Conservation (phyloP, 64 coral and sea anemone genomes). For the Montipora capricornis region DNA sequence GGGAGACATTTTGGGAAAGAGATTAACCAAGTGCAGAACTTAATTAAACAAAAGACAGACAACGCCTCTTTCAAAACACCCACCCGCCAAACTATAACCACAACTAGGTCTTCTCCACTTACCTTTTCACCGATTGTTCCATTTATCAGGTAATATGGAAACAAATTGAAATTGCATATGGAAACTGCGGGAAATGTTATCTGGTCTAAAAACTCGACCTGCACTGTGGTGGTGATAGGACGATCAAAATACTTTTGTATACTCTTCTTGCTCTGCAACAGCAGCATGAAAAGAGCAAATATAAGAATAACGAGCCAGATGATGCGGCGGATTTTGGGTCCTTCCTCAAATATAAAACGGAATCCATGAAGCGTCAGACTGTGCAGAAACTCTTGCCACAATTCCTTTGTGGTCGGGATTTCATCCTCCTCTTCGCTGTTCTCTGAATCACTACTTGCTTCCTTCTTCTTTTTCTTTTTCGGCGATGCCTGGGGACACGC, state of each 20-base stretch:
- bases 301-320: constrained; percentile 91
- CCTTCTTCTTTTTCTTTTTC: constrained; percentile 45
- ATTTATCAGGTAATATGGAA: constrained; percentile 97
- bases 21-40: too few species aligned
- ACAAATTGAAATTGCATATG: constrained; percentile 98
- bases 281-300: constrained; percentile 83
- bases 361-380: constrained; percentile 97
- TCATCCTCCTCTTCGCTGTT: constrained; percentile 56
- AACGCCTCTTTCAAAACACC: too few species aligned
- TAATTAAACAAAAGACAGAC: too few species aligned
- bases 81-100: neutral
- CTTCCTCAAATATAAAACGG: constrained; percentile 93
- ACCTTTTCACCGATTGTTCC: constrained; percentile 99
- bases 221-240: constrained; percentile 94
- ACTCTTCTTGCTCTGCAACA: constrained; percentile 85
- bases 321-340: constrained; percentile 83
- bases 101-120: neutral
- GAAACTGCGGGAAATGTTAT: constrained; percentile 95
- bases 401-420: constrained; percentile 46
- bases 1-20: too few species aligned
- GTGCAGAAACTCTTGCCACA: constrained; percentile 96
- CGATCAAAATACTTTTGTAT: constrained; percentile 96
- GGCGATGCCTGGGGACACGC: constrained; percentile 26
- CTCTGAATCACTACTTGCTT: neutral
- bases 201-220: constrained; percentile 97